Evolutionary conservation across 2,113 vertebrate species (phyloP), one percentile per base, ranked within the genome.

Genomic region (Andinoacara biseriatus): DNA sequence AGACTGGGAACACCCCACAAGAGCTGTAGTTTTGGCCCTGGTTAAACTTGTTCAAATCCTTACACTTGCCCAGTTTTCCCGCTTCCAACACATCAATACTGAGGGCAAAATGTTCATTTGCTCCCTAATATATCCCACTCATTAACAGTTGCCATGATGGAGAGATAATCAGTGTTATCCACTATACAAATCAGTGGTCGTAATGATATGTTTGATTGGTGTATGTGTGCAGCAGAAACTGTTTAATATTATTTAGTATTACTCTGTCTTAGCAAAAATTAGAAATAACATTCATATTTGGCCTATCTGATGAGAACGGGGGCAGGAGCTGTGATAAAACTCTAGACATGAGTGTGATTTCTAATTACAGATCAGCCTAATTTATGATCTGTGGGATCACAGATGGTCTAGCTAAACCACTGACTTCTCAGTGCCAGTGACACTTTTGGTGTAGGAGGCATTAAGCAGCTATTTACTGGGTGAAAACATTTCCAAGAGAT

Each of bases 401-500:
- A 90, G 92, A 88, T 84, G 89, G 86, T 62, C 78, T 49, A 59
- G n/a, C 74, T 78, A 72, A 87, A 83, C 57, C 40, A 62, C 10
- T 9, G 58, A 74, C 63, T 74, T 58, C 58, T 76, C 82, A 24
- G 59, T 8, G 63, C 14, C 10, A 29, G 54, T 61, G 76, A 79
- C 78, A 84, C 78, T 46, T 91, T 77, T 74, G 7, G 14, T 60
- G 80, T 83, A 67, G 86, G 78, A 72, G 77, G 69, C 8, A 72
- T 62, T 35, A 13, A 18, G 63, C 49, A 18, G 54, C 49, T 18
- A 6, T 13, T 2, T 49, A 5, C 17, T 18, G 49, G 17, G 49
- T 6, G 15, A 18, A 52, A 52, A 52, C 43, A 18, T 18, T 52
- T 52, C 49, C 49, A 52, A 17, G 49, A 18, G 49, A 5, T 17